Evolutionary conservation across 2,888 invertebrate genomes (phyloP).

Genomic region (Amblyteles armatorius): DNA sequence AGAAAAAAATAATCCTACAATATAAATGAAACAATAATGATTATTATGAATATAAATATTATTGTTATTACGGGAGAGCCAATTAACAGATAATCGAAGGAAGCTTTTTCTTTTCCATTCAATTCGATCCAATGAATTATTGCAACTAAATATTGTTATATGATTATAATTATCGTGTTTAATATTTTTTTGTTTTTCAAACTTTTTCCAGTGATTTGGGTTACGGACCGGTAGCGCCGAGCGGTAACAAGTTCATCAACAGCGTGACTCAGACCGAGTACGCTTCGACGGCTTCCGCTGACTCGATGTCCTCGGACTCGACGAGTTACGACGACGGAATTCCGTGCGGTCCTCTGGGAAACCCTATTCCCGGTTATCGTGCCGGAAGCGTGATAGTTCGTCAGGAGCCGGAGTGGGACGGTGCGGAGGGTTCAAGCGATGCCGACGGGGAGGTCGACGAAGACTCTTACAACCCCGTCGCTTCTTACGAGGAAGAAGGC

Average conservation of each 20-base stretch:
- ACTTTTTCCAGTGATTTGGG: slow-evolving; percentile 68
- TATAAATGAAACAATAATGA: background rate
- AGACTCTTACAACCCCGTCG: background rate
- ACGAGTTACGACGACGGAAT: slow-evolving; percentile 11
- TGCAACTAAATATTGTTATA: too few species aligned
- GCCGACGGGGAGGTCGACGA: slow-evolving; percentile 25
- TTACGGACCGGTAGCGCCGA: slow-evolving; percentile 70
- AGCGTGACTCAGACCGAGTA: slow-evolving; percentile 1
- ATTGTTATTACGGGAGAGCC: too few species aligned
- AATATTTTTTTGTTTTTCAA: background rate
- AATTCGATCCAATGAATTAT: too few species aligned
- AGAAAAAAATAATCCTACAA: background rate
- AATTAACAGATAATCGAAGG: too few species aligned
- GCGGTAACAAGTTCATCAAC: slow-evolving; percentile 52
- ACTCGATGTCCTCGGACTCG: background rate
- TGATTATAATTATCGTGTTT: background rate
- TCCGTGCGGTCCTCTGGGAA: slow-evolving; percentile 73
- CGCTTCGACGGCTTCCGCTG: background rate
- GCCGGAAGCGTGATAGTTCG: slow-evolving; percentile 70
- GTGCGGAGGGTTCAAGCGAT: background rate
- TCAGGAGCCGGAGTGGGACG: slow-evolving; percentile 37
- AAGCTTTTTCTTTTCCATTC: too few species aligned
- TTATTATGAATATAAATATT: too few species aligned
- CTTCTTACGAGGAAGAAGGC: slow-evolving; percentile 29
- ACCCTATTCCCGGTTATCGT: slow-evolving; percentile 71